Evolutionary conservation across 2,888 invertebrate species (phyloP).

Genomic region (Hofmannophila pseudospretella): DNA sequence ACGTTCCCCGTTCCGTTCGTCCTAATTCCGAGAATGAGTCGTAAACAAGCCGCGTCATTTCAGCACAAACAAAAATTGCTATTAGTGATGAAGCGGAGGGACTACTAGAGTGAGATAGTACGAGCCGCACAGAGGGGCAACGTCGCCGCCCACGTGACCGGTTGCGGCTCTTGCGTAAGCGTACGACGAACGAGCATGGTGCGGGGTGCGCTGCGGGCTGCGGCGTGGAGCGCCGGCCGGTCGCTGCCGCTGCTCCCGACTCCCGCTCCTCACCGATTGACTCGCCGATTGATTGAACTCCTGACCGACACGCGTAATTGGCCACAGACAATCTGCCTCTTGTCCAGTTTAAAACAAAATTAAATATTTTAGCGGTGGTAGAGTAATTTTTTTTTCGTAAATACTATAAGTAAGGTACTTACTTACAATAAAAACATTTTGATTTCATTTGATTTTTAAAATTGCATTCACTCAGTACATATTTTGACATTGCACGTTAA

Average conservation of each 20-base stretch:
- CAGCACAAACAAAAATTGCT: slow-evolving; percentile 70
- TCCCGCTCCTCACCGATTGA: slow-evolving; percentile 35
- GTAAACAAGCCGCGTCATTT: slow-evolving; percentile 67
- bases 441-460: too few species aligned
- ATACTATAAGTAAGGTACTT: too few species aligned
- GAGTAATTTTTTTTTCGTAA: too few species aligned
- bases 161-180: slow-evolving; percentile 73
- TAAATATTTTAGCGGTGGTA: too few species aligned
- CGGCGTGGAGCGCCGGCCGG: too few species aligned
- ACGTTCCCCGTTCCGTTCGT: slow-evolving; percentile 31
- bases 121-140: slow-evolving; percentile 56
- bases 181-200: slow-evolving; percentile 40
- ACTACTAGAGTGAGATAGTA: slow-evolving; percentile 53
- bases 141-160: slow-evolving; percentile 70
- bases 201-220: slow-evolving; percentile 33
- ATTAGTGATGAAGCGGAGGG: slow-evolving; percentile 52
- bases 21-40: slow-evolving; percentile 62
- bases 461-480: too few species aligned
- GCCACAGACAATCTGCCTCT: slow-evolving; percentile 2
- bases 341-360: too few species aligned
- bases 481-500: too few species aligned
- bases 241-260: too few species aligned
- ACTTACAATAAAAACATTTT: too few species aligned
- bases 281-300: slow-evolving; percentile 32
- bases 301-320: slow-evolving; percentile 19